Evolutionary conservation across 1,140 invertebrate genomes (phyloP).

Genomic region (Sogatella furcifera): DNA sequence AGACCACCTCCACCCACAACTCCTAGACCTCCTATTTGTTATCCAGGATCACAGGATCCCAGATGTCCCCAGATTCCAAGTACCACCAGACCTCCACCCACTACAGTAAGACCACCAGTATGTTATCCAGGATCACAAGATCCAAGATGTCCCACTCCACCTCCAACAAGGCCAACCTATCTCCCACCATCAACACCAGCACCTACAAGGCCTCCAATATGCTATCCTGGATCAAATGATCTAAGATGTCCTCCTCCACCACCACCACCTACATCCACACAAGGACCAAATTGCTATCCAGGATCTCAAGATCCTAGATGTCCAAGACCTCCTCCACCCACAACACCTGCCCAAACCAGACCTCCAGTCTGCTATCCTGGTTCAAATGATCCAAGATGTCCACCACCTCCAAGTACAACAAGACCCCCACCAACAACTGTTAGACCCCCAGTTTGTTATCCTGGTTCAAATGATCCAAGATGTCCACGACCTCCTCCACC

Average conservation of each 20-base stretch:
- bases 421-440: slow-evolving; percentile 20
- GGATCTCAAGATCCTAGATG: slow-evolving; percentile 29
- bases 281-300: slow-evolving; percentile 24
- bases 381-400: slow-evolving; percentile 29
- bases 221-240: slow-evolving; percentile 25
- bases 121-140: slow-evolving; percentile 32
- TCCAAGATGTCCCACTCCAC: slow-evolving; percentile 28
- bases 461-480: slow-evolving; percentile 25
- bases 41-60: slow-evolving; percentile 31
- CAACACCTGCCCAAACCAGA: slow-evolving; percentile 23
- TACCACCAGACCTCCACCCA: slow-evolving; percentile 18
- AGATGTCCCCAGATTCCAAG: slow-evolving; percentile 29
- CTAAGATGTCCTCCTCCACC: slow-evolving; percentile 19
- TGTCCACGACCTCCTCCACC: slow-evolving; percentile 19
- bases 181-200: too few relatives aligned
- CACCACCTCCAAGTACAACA: slow-evolving; percentile 22
- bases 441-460: slow-evolving; percentile 22
- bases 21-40: slow-evolving; percentile 22
- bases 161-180: too few relatives aligned
- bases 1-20: slow-evolving; percentile 22
- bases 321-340: slow-evolving; percentile 24
- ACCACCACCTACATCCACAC: slow-evolving; percentile 17
- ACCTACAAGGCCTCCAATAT: slow-evolving; percentile 14
- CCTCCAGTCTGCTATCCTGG: slow-evolving; percentile 26
- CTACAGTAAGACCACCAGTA: slow-evolving; percentile 17